phyloP scores from a whole-genome alignment of 2,888 invertebrate species.

The Alviniconcha strummeri region DNA sequence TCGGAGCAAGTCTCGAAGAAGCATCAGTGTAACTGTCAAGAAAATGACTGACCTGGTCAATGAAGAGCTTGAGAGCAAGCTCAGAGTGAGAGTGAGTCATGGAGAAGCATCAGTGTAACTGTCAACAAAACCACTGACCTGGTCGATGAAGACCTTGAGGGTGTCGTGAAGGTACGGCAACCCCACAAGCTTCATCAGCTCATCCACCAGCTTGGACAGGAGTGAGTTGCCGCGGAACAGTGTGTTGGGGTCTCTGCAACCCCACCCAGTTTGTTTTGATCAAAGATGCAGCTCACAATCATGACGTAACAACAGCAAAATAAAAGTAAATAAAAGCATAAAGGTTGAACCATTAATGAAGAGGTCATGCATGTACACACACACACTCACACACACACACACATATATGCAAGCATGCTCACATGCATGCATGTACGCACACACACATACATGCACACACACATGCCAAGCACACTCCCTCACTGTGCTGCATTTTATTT shows the following conservation, averaged over 20 bases:
- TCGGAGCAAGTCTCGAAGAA: no score
- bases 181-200: slow-evolving; percentile 92
- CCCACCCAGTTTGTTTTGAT: neutral
- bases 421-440: neutral
- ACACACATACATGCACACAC: neutral
- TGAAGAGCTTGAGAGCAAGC: no score
- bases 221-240: slow-evolving; percentile 95
- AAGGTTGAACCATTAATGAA: neutral
- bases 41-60: no score
- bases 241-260: slow-evolving; percentile 88
- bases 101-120: neutral
- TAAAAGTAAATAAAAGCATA: neutral
- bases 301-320: neutral
- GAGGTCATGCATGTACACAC: no score
- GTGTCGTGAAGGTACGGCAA: slow-evolving; percentile 91
- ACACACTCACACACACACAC: neutral
- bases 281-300: neutral
- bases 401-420: neutral
- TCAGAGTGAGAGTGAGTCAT: neutral
- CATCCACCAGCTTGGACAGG: slow-evolving; percentile 96
- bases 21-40: no score
- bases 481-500: neutral
- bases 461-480: neutral
- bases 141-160: slow-evolving; percentile 85
- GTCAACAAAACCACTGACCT: slow-evolving; percentile 49